phyloP scores from a whole-genome alignment of 2,113 vertebrate genomes.

The Notarius lentiginosus region DNA sequence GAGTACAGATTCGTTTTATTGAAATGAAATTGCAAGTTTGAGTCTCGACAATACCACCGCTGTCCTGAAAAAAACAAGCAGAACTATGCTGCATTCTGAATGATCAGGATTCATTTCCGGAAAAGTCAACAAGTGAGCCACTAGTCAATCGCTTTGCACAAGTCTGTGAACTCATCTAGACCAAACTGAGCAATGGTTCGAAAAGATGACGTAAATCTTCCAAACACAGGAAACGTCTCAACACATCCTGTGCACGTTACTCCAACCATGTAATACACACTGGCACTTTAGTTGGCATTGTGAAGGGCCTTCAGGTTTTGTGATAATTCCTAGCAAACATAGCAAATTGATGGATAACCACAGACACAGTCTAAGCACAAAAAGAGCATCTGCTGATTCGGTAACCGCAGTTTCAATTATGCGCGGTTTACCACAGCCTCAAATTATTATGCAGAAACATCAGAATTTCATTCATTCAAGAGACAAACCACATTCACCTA shows the following conservation, averaged over 20 bases:
- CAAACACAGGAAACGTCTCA: conserved; percentile 17
- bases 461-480: too few relatives aligned
- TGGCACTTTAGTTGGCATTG: neutral
- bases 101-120: neutral
- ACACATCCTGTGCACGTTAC: neutral
- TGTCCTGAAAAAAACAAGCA: neutral
- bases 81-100: neutral
- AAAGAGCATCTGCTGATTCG: neutral
- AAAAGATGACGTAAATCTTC: neutral
- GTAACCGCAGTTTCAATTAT: too few relatives aligned
- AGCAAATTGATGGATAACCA: neutral
- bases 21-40: neutral
- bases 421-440: too few relatives aligned
- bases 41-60: neutral
- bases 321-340: neutral
- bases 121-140: neutral
- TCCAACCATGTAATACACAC: neutral
- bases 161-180: neutral
- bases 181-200: neutral
- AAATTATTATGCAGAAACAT: too few relatives aligned
- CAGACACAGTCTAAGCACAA: too few relatives aligned
- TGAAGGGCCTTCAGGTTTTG: neutral
- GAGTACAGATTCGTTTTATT: neutral
- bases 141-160: too few relatives aligned
- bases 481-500: too few relatives aligned